Percentiles rank a stretch among this genome's conserved stretches.
phyloP scores from a whole-genome alignment of 2,113 vertebrate genomes.

The Tretioscincus oriximinensis region DNA sequence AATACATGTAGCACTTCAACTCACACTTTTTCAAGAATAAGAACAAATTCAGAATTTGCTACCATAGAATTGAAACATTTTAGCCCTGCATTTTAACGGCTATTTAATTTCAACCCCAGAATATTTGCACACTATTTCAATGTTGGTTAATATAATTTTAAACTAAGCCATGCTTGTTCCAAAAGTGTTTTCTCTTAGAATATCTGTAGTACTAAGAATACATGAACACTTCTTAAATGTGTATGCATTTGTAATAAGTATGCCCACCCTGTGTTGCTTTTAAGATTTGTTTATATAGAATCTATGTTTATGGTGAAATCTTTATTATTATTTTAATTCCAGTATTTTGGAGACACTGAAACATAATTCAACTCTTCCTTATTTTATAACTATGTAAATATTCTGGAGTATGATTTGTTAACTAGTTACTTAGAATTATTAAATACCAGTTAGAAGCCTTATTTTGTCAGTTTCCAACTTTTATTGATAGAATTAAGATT shows the following conservation, averaged over 20 bases:
- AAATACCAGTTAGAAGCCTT: conserved; percentile 73
- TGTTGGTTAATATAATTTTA: not conserved
- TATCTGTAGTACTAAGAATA: not conserved
- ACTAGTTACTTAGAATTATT: conserved; percentile 66
- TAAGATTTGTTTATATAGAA: not conserved
- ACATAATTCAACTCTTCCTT: conserved; percentile 29
- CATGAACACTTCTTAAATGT: conserved; percentile 1
- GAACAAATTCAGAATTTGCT: too few species aligned
- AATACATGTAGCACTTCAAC: too few species aligned
- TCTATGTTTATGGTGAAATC: not conserved
- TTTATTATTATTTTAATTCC: not conserved
- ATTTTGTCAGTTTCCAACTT: conserved; percentile 62
- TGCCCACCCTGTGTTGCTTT: too few species aligned
- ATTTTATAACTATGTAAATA: conserved; percentile 42
- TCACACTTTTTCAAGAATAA: too few species aligned
- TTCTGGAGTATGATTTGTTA: conserved; percentile 55
- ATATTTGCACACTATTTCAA: not conserved
- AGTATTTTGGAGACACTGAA: conserved; percentile 11
- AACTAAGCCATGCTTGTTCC: not conserved
- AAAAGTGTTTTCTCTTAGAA: not conserved
- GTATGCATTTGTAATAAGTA: conserved; percentile 5
- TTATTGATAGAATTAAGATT: conserved; percentile 57
- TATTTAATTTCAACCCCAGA: too few species aligned
- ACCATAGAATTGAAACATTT: too few species aligned
- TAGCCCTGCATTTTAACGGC: too few species aligned